phyloP scores from a whole-genome alignment of 2,113 vertebrate species.

The Microcebus ravelobensis region DNA sequence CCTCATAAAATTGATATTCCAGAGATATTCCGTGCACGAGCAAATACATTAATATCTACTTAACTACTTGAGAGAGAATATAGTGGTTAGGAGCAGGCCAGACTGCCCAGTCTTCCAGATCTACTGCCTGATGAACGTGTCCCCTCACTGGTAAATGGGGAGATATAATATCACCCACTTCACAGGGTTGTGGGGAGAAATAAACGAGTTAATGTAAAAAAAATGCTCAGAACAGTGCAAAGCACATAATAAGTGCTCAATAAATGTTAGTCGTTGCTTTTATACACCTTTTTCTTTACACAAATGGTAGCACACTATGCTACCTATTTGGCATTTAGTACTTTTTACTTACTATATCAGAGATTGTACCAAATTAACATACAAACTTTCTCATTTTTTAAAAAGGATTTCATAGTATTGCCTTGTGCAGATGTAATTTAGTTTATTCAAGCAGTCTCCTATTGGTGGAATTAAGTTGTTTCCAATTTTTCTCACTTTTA shows the following conservation, averaged over 20 bases:
- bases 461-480: neutral
- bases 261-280: neutral
- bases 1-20: neutral
- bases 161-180: neutral
- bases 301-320: neutral
- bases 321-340: neutral
- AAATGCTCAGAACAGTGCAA: neutral
- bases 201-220: neutral
- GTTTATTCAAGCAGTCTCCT: neutral
- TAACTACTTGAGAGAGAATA: neutral
- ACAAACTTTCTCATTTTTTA: neutral
- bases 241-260: neutral
- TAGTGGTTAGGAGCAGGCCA: neutral
- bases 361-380: neutral
- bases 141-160: neutral
- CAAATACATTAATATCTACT: neutral
- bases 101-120: neutral
- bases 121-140: too few species aligned
- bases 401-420: neutral
- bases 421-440: neutral
- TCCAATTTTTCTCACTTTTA: neutral
- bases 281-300: neutral
- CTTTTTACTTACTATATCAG: constrained; percentile 19
- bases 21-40: neutral
- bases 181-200: neutral